These are phyloP conservation scores for Pipistrellus pygmaeus DNA, from an alignment of 2,797 vertebrate genomes.

Conservation along the genomic window DNA sequence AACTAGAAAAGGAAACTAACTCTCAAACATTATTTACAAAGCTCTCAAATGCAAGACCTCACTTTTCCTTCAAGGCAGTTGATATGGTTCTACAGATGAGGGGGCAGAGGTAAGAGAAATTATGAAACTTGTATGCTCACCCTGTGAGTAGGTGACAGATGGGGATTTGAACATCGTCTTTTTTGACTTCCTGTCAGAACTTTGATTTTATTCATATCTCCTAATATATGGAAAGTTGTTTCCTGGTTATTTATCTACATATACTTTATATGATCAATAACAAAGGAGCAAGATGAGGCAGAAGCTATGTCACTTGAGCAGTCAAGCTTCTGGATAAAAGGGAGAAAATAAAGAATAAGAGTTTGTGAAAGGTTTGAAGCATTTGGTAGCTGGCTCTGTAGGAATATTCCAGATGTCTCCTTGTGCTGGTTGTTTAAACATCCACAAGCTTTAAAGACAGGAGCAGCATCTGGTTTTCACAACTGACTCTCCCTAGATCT, in stretches of 20 bases:
- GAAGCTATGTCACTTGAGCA: background rate
- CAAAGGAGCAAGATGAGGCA: background rate
- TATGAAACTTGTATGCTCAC: background rate
- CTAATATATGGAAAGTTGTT: background rate
- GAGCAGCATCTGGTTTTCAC: background rate
- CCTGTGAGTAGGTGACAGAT: background rate
- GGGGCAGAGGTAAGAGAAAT: background rate
- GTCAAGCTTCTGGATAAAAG: background rate
- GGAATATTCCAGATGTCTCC: slow-evolving; percentile 9
- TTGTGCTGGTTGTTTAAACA: background rate
- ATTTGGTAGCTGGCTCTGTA: background rate
- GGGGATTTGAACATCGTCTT: background rate
- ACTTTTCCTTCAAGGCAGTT: background rate
- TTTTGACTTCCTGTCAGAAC: background rate
- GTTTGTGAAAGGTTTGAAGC: background rate
- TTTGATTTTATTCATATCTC: background rate
- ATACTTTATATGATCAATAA: background rate
- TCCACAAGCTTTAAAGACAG: slow-evolving; percentile 25
- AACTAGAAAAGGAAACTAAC: background rate
- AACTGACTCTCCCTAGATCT: background rate
- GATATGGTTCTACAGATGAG: background rate
- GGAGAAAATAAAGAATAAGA: background rate
- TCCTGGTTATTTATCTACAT: background rate
- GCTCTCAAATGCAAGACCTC: background rate
- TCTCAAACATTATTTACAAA: background rate